Evolutionary conservation across 2,888 invertebrate genomes (phyloP).

Genomic region (Exephanes ischioxanthus): DNA sequence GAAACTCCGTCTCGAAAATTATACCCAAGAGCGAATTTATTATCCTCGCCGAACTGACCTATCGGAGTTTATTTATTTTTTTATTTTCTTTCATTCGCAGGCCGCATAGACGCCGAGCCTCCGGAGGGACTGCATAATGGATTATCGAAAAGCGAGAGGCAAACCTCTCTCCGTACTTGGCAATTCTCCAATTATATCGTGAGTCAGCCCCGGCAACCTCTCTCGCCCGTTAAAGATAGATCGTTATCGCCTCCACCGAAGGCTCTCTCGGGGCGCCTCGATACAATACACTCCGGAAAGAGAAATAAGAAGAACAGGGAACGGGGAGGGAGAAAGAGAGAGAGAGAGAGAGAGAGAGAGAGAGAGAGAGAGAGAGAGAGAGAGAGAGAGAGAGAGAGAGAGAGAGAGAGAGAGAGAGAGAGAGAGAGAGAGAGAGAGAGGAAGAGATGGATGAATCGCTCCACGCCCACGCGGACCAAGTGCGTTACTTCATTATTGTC

Average conservation of each 20-base stretch:
- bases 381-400: constrained; percentile 28
- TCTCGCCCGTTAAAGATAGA: constrained; percentile 67
- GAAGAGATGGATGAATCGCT: constrained; percentile 55
- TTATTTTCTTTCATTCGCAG: constrained; percentile 6
- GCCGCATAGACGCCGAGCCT: constrained; percentile 49
- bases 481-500: constrained; percentile 65
- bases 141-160: constrained; percentile 29
- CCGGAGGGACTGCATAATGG: constrained; percentile 15
- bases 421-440: constrained; percentile 3
- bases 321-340: constrained; percentile 3
- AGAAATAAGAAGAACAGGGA: constrained; percentile 40
- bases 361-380: constrained; percentile 3
- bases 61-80: constrained; percentile 37
- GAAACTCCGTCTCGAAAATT: constrained; percentile 14
- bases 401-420: constrained; percentile 34
- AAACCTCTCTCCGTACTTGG: constrained; percentile 39
- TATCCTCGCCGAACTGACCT: neutral
- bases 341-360: constrained; percentile 31
- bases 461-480: constrained; percentile 64
- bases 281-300: constrained; percentile 63
- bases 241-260: constrained; percentile 65
- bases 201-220: constrained; percentile 71
- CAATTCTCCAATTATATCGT: constrained; percentile 73
- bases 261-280: constrained; percentile 53
- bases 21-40: neutral